Conservation (phyloP, 2,113 vertebrate genomes). For the Ceyx margarethae region DNA sequence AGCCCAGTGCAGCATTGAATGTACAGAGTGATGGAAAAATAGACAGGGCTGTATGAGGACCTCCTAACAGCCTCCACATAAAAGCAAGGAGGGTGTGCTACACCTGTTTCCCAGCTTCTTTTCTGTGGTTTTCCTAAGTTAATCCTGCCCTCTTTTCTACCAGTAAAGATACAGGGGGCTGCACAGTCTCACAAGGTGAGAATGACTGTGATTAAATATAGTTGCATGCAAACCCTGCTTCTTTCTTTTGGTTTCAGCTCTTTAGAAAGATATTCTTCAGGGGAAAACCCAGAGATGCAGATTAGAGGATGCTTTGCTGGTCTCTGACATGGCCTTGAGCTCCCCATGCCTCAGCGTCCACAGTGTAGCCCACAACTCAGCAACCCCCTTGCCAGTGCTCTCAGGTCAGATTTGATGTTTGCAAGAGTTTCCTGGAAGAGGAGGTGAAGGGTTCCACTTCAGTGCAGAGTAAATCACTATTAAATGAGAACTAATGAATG, state of each 20-base stretch:
- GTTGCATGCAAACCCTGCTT: background rate
- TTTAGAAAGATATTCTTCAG: background rate
- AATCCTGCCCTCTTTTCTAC: background rate
- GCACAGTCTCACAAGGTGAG: background rate
- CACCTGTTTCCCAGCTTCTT: background rate
- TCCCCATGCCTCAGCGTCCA: background rate
- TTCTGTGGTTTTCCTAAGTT: background rate
- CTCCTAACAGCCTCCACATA: background rate
- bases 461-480: background rate
- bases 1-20: background rate
- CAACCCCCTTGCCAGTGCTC: background rate
- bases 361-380: background rate
- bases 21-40: background rate
- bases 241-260: background rate
- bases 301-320: background rate
- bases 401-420: background rate
- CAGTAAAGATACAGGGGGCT: background rate
- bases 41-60: background rate
- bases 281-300: background rate
- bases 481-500: constrained; percentile 24
- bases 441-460: background rate
- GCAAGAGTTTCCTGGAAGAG: background rate
- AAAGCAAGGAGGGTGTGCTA: background rate
- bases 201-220: background rate
- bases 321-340: background rate